A percentile compares a stretch with the other conserved stretches of the same genome.
These are phyloP conservation scores for Anolis carolinensis DNA, from an alignment of 2,113 vertebrate species.

Conservation along the genomic window DNA sequence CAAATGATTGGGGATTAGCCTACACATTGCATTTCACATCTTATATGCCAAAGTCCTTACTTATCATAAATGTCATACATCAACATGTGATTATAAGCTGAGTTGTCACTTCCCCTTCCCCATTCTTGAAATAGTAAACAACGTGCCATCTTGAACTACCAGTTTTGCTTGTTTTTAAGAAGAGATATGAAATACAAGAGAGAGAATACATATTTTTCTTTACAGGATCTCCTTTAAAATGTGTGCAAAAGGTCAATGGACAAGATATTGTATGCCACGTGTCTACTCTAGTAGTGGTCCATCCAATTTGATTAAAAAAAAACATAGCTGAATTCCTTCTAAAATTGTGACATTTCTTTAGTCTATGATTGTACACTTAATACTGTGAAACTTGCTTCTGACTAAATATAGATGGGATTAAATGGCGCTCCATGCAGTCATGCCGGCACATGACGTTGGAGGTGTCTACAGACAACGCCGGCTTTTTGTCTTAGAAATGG, in stretches of 20 bases:
- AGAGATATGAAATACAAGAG: neutral
- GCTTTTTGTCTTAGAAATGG: too few species aligned
- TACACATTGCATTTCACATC: neutral
- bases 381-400: neutral
- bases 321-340: constrained; percentile 47
- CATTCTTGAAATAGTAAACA: neutral
- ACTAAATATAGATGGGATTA: neutral
- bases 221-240: neutral
- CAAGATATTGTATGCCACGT: neutral
- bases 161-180: neutral
- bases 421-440: too few species aligned
- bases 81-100: neutral
- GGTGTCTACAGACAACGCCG: too few species aligned
- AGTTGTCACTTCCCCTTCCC: neutral
- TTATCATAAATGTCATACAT: neutral
- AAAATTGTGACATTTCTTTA: constrained; percentile 47
- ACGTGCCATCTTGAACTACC: neutral
- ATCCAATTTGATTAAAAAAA: constrained; percentile 52
- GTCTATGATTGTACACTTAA: neutral
- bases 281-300: neutral
- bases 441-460: too few species aligned
- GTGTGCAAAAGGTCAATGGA: neutral
- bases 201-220: neutral
- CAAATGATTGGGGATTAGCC: too few species aligned
- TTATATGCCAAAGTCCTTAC: neutral